Percentiles rank a stretch among this genome's conserved stretches.
phyloP scores from a whole-genome alignment of 1,140 invertebrate genomes.

The Mya arenaria region DNA sequence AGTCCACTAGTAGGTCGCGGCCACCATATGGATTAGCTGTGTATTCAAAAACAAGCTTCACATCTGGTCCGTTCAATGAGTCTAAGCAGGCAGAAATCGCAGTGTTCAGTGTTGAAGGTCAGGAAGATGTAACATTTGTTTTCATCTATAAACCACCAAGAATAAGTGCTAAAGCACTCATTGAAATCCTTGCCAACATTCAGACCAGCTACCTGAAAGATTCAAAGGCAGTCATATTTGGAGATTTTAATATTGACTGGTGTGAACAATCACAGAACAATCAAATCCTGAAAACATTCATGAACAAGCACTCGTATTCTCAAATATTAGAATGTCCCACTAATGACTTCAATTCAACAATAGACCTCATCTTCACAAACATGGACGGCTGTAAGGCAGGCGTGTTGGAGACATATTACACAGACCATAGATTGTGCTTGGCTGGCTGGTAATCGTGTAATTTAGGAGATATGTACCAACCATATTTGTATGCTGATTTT shows the following conservation, averaged over 20 bases:
- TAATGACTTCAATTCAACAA: slow-evolving; percentile 4
- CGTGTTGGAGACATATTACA: slow-evolving; percentile 12
- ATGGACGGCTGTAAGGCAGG: neutral
- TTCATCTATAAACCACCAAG: slow-evolving; percentile 27
- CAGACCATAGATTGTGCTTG: slow-evolving; percentile 25
- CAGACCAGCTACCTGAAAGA: neutral
- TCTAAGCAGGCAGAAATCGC: neutral
- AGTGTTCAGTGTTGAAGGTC: slow-evolving; percentile 18
- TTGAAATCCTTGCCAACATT: neutral
- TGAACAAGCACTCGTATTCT: neutral
- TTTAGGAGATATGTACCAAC: too few species aligned
- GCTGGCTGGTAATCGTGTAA: slow-evolving; percentile 10
- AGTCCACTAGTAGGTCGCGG: neutral
- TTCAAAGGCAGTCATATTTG: slow-evolving; percentile 16
- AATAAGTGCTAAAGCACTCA: neutral
- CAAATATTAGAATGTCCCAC: slow-evolving; percentile 9
- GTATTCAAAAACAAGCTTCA: slow-evolving; percentile 13
- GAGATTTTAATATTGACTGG: slow-evolving; percentile 31
- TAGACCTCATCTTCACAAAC: slow-evolving; percentile 28
- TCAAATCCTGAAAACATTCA: neutral
- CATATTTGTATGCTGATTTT: too few species aligned
- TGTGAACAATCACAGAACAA: neutral
- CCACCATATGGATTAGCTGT: slow-evolving; percentile 26
- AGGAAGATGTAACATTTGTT: neutral
- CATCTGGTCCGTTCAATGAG: slow-evolving; percentile 16